These are phyloP conservation scores for Hypotaenidia philippensis DNA, from an alignment of 2,797 vertebrate species.

Conservation along the genomic window DNA sequence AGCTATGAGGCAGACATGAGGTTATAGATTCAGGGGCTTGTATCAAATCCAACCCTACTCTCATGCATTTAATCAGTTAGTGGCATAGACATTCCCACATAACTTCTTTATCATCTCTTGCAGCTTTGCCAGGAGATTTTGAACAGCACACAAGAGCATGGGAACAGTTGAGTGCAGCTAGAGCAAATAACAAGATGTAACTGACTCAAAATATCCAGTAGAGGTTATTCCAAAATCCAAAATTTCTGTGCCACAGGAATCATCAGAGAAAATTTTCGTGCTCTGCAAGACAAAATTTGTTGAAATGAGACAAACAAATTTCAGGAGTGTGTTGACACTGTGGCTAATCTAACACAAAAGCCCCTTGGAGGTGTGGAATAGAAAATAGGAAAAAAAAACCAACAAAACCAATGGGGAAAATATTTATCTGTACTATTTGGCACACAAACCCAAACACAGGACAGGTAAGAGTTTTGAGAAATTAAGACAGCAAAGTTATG, in stretches of 20 bases:
- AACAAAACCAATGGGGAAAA: not conserved
- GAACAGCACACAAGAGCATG: not conserved
- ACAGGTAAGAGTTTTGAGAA: not conserved
- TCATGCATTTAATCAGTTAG: not conserved
- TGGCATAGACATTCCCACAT: not conserved
- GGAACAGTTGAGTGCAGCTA: not conserved
- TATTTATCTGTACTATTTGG: not conserved
- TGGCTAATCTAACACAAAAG: not conserved
- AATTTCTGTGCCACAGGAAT: not conserved
- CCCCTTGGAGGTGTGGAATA: not conserved
- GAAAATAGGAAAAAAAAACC: not conserved
- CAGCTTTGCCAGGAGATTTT: not conserved
- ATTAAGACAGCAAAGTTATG: not conserved
- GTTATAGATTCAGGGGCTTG: not conserved
- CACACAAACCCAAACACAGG: not conserved
- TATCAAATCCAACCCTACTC: not conserved
- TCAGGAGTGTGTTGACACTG: not conserved
- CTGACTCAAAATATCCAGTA: not conserved
- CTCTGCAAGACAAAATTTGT: not conserved
- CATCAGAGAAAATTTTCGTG: not conserved
- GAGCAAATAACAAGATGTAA: not conserved
- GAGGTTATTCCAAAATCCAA: not conserved
- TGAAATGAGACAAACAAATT: not conserved
- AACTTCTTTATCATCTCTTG: not conserved
- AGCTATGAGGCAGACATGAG: not conserved